Evolutionary conservation across 2,888 invertebrate genomes (phyloP), one percentile per base, ranked within the genome.

Genomic region (Polydrusus tereticollis): DNA sequence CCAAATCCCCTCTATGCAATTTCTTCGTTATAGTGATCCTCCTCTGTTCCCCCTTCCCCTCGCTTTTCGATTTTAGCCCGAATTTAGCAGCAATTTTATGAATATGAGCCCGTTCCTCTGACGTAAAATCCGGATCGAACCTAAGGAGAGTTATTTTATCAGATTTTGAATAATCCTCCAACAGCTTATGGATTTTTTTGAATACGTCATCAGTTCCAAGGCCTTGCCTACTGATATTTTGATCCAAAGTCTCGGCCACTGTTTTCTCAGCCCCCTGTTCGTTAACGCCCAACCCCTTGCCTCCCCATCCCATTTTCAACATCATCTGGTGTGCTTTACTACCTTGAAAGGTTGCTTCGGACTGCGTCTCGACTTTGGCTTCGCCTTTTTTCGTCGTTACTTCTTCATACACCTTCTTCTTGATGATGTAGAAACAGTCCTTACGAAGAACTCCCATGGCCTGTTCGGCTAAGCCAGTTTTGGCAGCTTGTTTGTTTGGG

Each of bases 241-340:
- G 77, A 43, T 74, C 70, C 23, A 80, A 73, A 14, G 75, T 77
- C 55, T 80, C 80, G 8, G 79, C 79, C 2, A 80, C 78, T 20
- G 78, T 77, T 62, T 78, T 79, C 43, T 79, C 76, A 45, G 73
- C 74, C 7, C 81, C 81, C 75, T 81, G 81, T 66, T 81, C 81
- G 38, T 78, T 76, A 10, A 76, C 68, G 3, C 81, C 81, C 8
- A 81, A 71, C 3, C 81, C 81, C 70, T 80, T 80, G 5, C 81
- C 81, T 29, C 76, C 76, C 81, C 81, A 81, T 2, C 81, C 81
- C 81, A 81, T 81, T 77, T 80, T 81, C 41, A 80, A 29, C 81
- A 81, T 80, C 79, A 81, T 81, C 63, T 78, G 75, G 63, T 79
- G 74, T 16, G 80, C 81, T 58, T 79, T 78, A 58, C 78, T 79